Conservation (phyloP, 2,797 vertebrate species). For the Myotis pilosus region DNA sequence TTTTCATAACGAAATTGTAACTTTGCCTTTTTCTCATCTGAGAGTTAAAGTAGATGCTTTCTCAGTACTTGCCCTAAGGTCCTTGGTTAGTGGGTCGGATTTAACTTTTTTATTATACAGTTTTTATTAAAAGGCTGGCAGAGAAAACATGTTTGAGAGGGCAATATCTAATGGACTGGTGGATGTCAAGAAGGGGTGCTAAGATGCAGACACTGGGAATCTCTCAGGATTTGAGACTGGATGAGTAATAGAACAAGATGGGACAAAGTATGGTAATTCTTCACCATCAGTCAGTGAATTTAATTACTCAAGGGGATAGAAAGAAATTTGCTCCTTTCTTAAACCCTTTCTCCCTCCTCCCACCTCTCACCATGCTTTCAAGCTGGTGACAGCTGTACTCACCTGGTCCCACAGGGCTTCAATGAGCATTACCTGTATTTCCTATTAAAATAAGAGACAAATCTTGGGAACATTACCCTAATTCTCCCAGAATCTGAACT, state of each 20-base stretch:
- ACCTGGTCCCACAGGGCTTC: constrained; percentile 72
- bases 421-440: constrained; percentile 38
- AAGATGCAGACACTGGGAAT: not conserved
- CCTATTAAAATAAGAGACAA: constrained; percentile 61
- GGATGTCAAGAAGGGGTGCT: not conserved
- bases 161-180: not conserved
- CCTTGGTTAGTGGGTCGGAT: not conserved
- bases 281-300: not conserved
- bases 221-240: not conserved
- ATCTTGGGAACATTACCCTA: constrained; percentile 15
- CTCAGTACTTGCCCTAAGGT: not conserved
- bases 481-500: not conserved
- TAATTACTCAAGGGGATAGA: not conserved
- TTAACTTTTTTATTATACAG: not conserved
- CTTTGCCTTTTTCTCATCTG: not conserved
- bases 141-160: not conserved
- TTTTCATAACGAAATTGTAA: constrained; percentile 7
- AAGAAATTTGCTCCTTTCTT: not conserved
- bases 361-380: not conserved
- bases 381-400: not conserved
- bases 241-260: not conserved
- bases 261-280: not conserved
- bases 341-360: not conserved
- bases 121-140: not conserved
- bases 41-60: not conserved